Base-by-base conservation (phyloP, 1,140 invertebrate species). In the Orchesella cincta region DNA sequence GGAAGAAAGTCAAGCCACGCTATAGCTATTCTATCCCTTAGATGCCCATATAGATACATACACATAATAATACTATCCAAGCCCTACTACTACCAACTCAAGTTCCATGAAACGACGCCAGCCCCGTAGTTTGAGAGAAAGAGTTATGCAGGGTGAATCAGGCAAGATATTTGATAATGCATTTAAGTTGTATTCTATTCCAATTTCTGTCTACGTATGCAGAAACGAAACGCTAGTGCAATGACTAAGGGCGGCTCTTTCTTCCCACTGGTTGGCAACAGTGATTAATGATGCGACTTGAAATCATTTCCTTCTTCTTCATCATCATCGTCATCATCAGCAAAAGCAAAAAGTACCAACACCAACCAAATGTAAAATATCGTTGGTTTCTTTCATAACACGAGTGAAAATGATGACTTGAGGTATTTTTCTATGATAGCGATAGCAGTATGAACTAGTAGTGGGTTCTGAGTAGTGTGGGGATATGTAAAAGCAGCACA, bases 241-340 rank as follows among this genome's bases (percentile, higher is more conserved):
- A 28, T 26, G 39, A 46, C 8, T 12, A 31, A 67, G 62, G 62
- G 62, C 62, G 62, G 62, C 31, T 33, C 31, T 29, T 33, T 33
- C 23, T 23, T 33, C 31, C 12, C 28, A 29, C 62, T 67, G 62
- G 62, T 33, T 67, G 62, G 76, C 52, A 77, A 73, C 72, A 77
- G 76, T 77, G 76, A 77, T 77, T 77, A 77, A 77, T 77, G 76
- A 77, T 77, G 72, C 73, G 72, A 77, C 76, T 73, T 77, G 73
- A 77, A 77, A 77, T 77, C 76, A 70, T 77, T 77, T 77, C 76
- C 76, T 36, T 73, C 52, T 70, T 74, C 62, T 72, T 77, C 76
- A 77, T 74, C 76, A 74, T 74, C 62, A 33, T 67, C 62, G n/a
- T 67, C 14, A 57, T 57, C 52, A 57, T 26, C 39, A 57, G 52